Conservation (phyloP, 2,113 vertebrate genomes). For the Caloenas nicobarica region DNA sequence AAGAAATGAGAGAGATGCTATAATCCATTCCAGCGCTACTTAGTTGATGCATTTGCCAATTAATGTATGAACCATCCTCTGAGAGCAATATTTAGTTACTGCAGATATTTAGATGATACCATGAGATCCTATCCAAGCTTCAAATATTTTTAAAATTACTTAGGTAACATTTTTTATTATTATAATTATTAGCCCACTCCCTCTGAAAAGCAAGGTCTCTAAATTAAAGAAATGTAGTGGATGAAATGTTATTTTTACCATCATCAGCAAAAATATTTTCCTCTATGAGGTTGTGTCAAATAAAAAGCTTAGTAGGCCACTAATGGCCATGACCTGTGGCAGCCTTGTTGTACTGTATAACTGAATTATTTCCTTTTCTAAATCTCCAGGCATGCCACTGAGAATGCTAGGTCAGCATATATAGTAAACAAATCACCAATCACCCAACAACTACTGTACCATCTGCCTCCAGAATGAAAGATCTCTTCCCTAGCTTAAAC, state of each 20-base stretch:
- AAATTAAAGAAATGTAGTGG: conserved; percentile 62
- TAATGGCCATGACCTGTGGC: conserved; percentile 61
- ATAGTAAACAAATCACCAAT: conserved; percentile 29
- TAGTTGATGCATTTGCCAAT: conserved; percentile 44
- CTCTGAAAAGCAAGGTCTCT: conserved; percentile 46
- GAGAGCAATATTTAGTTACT: conserved; percentile 68
- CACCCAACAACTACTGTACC: neutral
- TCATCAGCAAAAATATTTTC: conserved; percentile 51
- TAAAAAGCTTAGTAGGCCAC: conserved; percentile 42
- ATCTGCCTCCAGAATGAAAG: neutral
- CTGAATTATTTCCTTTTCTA: conserved; percentile 51
- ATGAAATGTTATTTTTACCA: conserved; percentile 52
- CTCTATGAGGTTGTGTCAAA: conserved; percentile 42
- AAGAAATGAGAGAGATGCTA: neutral
- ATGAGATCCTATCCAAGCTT: conserved; percentile 57
- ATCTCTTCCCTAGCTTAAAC: neutral
- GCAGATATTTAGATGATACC: conserved; percentile 64
- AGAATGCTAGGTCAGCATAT: conserved; percentile 29
- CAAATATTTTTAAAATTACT: conserved; percentile 55
- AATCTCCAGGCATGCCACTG: neutral
- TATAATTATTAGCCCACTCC: neutral
- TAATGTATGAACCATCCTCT: conserved; percentile 61
- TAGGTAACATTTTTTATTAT: neutral
- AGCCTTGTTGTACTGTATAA: conserved; percentile 48
- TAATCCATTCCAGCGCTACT: neutral